Evolutionary conservation across 2,797 vertebrate species (phyloP), one percentile per base, ranked within the genome.

Genomic region (Propithecus deckenii): DNA sequence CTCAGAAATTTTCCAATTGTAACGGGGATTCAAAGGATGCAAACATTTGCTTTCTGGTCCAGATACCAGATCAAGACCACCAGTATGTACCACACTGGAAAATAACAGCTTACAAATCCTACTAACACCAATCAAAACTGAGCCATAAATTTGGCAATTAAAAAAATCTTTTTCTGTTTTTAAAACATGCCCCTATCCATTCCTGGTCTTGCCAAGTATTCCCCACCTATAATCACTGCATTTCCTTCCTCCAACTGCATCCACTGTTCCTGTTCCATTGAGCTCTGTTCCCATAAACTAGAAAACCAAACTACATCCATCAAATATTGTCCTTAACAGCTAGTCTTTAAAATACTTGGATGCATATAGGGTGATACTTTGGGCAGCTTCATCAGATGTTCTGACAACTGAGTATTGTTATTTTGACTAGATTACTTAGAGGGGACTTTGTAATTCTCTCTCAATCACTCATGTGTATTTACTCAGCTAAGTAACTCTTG

Each of bases 41-140:
- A 97, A 83, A 86, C 28, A 38, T 86, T 92, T 95, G 84, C 89
- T 94, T 96, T 96, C 93, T 90, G 75, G 89, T 78, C 67, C 75
- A 92, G 95, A 93, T 72, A 87, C n/a, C 35, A 86, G 96, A 95
- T 94, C 87, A 92, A 93, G 95, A 90, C 86, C 88, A 98, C 86
- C 80, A 96, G 84, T 50, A 61, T 59, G 52, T 32, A 86, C 57
- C 43, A 41, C 61, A 80, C 76, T 50, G 61, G 72, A 93, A 89
- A 93, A 86, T 41, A 80, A 50, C 63, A 79, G 86, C 30, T 95
- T 67, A 75, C 76, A 94, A 97, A 96, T 95, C 91, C 91, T 32
- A 55, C 75, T 61, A 50, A 76, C 30, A 35, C 67, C 69, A 94
- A 85, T 87, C 81, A 50, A 50, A 88, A 85, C 20, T 28, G 52